Evolutionary conservation across 2,797 vertebrate species (phyloP).

Genomic region (Cephalopachus bancanus): DNA sequence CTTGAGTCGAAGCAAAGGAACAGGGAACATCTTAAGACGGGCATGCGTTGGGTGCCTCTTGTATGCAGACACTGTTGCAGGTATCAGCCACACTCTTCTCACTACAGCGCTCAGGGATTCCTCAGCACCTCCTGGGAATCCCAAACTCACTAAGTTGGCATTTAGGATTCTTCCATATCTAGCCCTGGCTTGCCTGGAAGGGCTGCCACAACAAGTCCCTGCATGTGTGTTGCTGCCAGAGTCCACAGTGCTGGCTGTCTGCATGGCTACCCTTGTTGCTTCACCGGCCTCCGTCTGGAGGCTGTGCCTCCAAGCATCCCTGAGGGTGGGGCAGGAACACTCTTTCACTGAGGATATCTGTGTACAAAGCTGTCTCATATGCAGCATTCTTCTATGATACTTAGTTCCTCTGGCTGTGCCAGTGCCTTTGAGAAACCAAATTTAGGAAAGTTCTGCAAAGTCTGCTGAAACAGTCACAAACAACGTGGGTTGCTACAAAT

Average conservation of each 20-base stretch:
- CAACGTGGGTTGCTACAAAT: neutral
- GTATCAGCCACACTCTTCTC: neutral
- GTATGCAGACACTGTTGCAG: neutral
- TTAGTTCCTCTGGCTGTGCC: neutral
- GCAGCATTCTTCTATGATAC: neutral
- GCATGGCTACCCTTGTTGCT: fast-evolving
- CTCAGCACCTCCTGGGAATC: neutral
- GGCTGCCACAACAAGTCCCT: neutral
- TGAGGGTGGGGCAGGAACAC: neutral
- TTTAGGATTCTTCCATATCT: neutral
- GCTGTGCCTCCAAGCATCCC: neutral
- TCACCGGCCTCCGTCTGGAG: neutral
- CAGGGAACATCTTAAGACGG: neutral
- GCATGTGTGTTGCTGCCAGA: neutral
- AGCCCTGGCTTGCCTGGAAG: neutral
- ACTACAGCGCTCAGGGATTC: neutral
- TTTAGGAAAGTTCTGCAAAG: neutral
- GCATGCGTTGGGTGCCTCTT: neutral
- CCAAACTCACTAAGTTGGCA: neutral
- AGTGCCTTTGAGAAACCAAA: neutral
- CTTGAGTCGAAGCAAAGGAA: neutral
- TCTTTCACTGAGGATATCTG: neutral
- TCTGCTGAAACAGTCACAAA: neutral
- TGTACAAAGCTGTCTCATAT: neutral
- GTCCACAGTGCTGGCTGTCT: neutral